phyloP scores from a whole-genome alignment of 2,888 invertebrate species.

The Candidula unifasciata region DNA sequence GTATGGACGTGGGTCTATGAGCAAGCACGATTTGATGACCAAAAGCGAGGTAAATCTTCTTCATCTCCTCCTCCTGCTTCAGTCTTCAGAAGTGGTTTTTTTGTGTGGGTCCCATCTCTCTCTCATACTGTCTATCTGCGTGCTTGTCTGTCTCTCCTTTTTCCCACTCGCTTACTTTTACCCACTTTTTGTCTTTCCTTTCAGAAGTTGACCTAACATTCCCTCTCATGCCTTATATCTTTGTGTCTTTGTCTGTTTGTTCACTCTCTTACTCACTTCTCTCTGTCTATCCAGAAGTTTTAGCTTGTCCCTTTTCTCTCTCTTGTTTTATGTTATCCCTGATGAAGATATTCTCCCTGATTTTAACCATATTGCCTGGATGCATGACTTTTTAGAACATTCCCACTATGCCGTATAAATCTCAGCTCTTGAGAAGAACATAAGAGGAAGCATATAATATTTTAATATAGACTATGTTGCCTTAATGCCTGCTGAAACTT shows the following conservation, averaged over 20 bases:
- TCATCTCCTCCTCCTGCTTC: neutral
- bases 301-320: neutral
- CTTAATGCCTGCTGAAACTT: too few species aligned
- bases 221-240: too few species aligned
- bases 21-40: slow-evolving; percentile 90
- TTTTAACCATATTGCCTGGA: too few species aligned
- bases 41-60: slow-evolving; percentile 73
- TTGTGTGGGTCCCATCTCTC: too few species aligned
- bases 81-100: neutral
- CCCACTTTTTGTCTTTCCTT: neutral
- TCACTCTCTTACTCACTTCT: neutral
- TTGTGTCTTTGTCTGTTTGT: neutral
- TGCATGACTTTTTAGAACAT: too few species aligned
- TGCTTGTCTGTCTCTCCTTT: neutral
- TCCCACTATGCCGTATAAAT: too few species aligned
- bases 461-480: too few species aligned
- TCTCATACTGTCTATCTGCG: neutral
- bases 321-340: neutral
- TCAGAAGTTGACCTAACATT: too few species aligned
- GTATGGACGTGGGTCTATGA: slow-evolving; percentile 79
- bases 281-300: neutral
- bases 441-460: too few species aligned
- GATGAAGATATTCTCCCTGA: too few species aligned
- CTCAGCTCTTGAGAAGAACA: too few species aligned
- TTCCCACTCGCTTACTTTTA: neutral